phyloP scores from a whole-genome alignment of 2,113 vertebrate species.

The Aramus guarauna region DNA sequence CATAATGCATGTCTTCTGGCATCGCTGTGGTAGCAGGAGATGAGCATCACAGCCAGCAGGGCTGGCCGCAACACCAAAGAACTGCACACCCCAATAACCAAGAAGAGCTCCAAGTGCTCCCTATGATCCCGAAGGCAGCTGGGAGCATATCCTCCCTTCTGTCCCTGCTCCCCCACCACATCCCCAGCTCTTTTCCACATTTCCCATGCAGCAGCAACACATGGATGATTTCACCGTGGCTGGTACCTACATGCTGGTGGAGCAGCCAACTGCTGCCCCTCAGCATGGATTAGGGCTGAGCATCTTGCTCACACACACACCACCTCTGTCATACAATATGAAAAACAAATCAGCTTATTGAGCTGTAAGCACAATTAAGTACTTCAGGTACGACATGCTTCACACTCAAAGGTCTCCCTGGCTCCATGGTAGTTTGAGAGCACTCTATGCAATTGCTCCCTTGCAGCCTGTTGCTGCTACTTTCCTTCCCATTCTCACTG shows the following conservation, averaged over 20 bases:
- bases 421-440: background rate
- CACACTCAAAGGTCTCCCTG: background rate
- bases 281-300: background rate
- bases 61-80: rapidly evolving
- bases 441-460: background rate
- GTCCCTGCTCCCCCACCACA: background rate
- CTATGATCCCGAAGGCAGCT: background rate
- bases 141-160: background rate
- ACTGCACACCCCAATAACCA: background rate
- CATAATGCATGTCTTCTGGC: constrained; percentile 6
- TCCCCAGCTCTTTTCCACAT: background rate
- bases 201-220: background rate
- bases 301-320: background rate
- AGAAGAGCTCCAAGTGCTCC: too few relatives aligned
- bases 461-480: background rate
- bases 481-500: background rate
- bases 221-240: background rate
- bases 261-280: background rate
- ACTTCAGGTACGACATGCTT: background rate
- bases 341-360: background rate
- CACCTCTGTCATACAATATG: background rate
- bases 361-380: background rate
- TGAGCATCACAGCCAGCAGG: background rate
- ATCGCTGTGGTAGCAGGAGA: background rate
- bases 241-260: background rate